Evolutionary conservation across 2,888 invertebrate genomes (phyloP), one percentile per base, ranked within the genome.

Genomic region (Adela reaumurella): DNA sequence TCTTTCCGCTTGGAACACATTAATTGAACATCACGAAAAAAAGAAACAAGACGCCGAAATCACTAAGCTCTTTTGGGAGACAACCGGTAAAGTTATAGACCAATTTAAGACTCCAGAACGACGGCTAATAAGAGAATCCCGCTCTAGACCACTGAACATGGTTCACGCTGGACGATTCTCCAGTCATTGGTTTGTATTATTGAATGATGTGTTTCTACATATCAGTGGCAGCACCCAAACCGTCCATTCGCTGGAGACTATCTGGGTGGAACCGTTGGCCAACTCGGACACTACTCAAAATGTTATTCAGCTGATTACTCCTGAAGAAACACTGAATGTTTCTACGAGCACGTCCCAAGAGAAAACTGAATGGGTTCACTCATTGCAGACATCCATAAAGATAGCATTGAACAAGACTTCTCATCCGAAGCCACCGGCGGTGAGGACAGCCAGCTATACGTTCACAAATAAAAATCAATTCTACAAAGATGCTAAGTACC

Each of bases 191-290:
- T 92, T 94, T 59, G 83, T 94, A 55, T 74, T 94, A 46, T 85
- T 94, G 60, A 90, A 87, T 49, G 94, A 94, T 67, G 74, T 88
- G 49, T 87, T 94, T 53, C 83, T 92, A 49, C 92, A 93, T 61
- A 74, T 88, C 19, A 82, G 82, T 59, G 88, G 88, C 35, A 85
- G 87, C 19, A 81, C 84, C 1, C 81, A 86, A 47, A 83, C 79
- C 50, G 67, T 82, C 0, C 88, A 90, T 68, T 84, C 87, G 8
- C 72, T 94, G 53, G 82, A 83, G 53, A 89, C 89, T 0, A 65
- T 94, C 45, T 94, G 94, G 94, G 82, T 92, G 2, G 91, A 92
- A 63, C 74, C 86, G 3, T 73, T 88, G 41, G 78, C 83, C n/a
- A 89, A 87, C 57, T 81, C 83, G 16, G 86, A 86, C 56, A 76